phyloP scores from a whole-genome alignment of 2,113 vertebrate genomes.

The Amazona guildingii region DNA sequence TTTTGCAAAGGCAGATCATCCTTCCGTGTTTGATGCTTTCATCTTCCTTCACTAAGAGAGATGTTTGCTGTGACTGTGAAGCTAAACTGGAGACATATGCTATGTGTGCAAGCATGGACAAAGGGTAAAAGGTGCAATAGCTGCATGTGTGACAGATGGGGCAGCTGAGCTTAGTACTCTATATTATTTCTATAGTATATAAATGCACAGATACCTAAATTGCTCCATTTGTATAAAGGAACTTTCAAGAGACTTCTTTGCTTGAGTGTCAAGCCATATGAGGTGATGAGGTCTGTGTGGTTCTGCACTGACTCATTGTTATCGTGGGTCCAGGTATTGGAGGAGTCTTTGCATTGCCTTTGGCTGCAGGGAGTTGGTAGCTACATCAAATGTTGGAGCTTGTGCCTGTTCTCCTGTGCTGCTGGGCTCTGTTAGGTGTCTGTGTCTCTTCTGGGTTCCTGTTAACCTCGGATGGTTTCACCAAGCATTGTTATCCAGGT shows the following conservation, averaged over 20 bases:
- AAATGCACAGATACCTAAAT: too few relatives aligned
- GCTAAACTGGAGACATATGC: accelerated
- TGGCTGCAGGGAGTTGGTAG: background rate
- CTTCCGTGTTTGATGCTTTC: background rate
- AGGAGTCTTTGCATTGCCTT: background rate
- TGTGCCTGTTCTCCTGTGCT: accelerated
- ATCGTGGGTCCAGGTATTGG: accelerated
- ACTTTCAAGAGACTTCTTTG: background rate
- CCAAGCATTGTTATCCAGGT: background rate
- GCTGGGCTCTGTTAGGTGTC: background rate
- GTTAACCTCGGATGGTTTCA: background rate
- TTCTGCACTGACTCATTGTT: accelerated
- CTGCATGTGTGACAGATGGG: background rate
- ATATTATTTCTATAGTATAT: accelerated
- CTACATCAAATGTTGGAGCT: background rate
- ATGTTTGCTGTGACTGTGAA: background rate
- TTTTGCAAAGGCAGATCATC: background rate
- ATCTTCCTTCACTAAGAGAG: too few relatives aligned
- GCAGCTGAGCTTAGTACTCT: background rate
- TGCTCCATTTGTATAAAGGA: background rate
- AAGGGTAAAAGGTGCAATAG: background rate
- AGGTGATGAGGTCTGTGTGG: background rate
- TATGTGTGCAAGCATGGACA: accelerated
- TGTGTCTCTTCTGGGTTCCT: background rate
- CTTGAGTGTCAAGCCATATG: background rate